Percentiles rank a stretch among this genome's conserved stretches.
phyloP scores from a whole-genome alignment of 2,888 invertebrate genomes.

The Pherbina coryleti region DNA sequence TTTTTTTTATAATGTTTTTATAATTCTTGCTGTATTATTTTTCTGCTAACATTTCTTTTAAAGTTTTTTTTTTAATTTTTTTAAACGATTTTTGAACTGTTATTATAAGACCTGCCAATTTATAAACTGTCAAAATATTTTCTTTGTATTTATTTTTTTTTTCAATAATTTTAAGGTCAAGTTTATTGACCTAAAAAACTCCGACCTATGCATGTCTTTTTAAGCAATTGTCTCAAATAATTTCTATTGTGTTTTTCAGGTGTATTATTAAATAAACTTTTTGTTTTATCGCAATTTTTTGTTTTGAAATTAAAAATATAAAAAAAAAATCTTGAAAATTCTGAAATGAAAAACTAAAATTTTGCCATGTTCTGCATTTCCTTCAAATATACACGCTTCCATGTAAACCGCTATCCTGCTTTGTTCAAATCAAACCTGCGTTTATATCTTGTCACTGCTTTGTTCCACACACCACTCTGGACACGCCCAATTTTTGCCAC shows the following conservation, averaged over 20 bases:
- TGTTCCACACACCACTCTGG: not conserved
- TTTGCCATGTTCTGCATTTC: not conserved
- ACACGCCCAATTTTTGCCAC: not conserved
- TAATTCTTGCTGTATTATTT: not conserved
- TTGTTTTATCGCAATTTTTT: not conserved
- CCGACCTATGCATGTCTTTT: not conserved
- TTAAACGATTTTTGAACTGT: not conserved
- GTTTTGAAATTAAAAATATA: not conserved
- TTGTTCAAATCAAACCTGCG: not conserved
- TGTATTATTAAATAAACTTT: not conserved
- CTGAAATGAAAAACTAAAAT: not conserved
- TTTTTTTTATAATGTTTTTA: not conserved
- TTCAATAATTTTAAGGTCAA: not conserved
- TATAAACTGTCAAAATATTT: not conserved
- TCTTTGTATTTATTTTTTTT: not conserved
- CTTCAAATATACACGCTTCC: not conserved
- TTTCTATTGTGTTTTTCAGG: not conserved
- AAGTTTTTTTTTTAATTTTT: not conserved
- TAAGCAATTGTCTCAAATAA: constrained; percentile 5
- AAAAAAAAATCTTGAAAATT: not conserved
- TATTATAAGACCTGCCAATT: no score
- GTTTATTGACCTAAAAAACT: not conserved
- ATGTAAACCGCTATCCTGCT: not conserved
- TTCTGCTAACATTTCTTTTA: not conserved
- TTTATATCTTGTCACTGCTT: not conserved